Evolutionary conservation across 2,113 vertebrate genomes (phyloP), one percentile per base, ranked within the genome.

Genomic region (Aspiorhynchus laticeps): DNA sequence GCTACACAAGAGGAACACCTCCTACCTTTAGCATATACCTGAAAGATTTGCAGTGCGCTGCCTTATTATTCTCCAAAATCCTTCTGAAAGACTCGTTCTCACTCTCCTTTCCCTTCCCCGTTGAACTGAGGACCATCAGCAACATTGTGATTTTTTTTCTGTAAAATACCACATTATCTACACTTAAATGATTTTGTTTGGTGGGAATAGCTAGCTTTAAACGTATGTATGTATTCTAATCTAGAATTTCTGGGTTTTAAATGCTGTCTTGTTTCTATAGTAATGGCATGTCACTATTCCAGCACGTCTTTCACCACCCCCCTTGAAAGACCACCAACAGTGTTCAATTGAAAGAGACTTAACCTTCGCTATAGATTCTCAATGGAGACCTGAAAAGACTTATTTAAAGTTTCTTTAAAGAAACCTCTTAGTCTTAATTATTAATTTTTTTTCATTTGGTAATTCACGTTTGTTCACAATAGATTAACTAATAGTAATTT

Each of bases 251-350:
- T 93, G 90, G 90, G 88, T 90, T 87, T 85, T 88, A 84, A 80
- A 31, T 38, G 26, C 31, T 9, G 87, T 31, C 86, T 83, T 74
- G 91, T 94, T 93, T 92, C 93, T 92, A 93, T 94, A 91, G 91
- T 90, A 91, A 94, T 94, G 67, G 26, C n/a, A 51, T 80, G 83
- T 90, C 82, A 87, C 89, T 81, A 26, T 1, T 36, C 9, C 24
- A 14, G 71, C 38, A 43, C n/a, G 38, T n/a, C 38, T 75, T 17
- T 1, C 31, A 56, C 7, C 77, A 8, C n/a, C 41, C 4, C 31
- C 28, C 11, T 5, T 1, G 12, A 41, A 81, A 65, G 79, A 46
- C 79, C 59, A 81, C 79, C 59, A 65, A 81, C 21, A 28, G 33
- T 10, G 24, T 17, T 41, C 15, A 1, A 31, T 67, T 67, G 63